Evolutionary conservation across 2,113 vertebrate genomes (phyloP).

Genomic region (Myotis brandtii): DNA sequence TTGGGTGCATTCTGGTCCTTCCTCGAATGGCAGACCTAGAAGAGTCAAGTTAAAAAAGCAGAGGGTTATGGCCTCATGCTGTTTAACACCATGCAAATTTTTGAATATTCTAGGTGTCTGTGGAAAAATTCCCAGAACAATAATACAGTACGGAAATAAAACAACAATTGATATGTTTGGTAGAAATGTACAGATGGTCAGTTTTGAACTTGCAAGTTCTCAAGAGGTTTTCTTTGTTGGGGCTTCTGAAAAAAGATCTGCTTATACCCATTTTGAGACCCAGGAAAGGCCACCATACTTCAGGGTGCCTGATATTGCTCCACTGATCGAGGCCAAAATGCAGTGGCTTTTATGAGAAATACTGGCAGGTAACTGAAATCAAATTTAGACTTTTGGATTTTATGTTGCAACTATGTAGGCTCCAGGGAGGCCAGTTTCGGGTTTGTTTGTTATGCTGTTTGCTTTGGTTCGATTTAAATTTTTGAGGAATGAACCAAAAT

Average conservation of each 20-base stretch:
- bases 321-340: not conserved
- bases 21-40: not conserved
- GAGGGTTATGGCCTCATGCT: not conserved
- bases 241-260: not conserved
- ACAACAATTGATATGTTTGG: not conserved
- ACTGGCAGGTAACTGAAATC: not conserved
- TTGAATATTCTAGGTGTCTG: not conserved
- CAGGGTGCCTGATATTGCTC: not conserved
- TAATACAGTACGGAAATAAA: not conserved
- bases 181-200: constrained; percentile 12
- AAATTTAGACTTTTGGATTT: constrained; percentile 7
- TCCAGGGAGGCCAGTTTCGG: not conserved
- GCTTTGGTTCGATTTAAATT: not conserved
- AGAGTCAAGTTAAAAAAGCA: constrained; percentile 34
- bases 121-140: constrained; percentile 29
- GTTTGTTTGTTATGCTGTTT: not conserved
- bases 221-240: constrained; percentile 3
- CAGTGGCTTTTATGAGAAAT: constrained; percentile 17
- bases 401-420: not conserved
- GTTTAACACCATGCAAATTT: not conserved
- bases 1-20: constrained; percentile 12
- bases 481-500: constrained; percentile 28
- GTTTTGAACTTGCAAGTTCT: not conserved
- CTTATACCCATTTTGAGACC: not conserved
- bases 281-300: not conserved